These are phyloP conservation scores for Austrolebias charrua DNA, from an alignment of 2,797 vertebrate species.

Conservation along the genomic window DNA sequence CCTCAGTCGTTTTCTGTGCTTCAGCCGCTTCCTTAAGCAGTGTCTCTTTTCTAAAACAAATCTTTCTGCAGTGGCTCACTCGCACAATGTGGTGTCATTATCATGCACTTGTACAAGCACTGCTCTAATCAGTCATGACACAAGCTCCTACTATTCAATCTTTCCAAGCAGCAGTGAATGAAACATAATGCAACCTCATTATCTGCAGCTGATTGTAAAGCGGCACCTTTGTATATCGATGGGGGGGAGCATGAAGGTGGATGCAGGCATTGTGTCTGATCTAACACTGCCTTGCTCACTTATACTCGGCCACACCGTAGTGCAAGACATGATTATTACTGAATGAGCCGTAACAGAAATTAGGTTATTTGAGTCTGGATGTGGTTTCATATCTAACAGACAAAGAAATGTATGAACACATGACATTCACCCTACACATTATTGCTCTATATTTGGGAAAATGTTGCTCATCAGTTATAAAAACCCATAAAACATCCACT, in stretches of 20 bases:
- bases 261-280: conserved; percentile 51
- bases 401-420: conserved; percentile 13
- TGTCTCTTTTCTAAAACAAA: conserved; percentile 50
- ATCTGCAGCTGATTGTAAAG: conserved; percentile 75
- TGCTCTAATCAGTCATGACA: conserved; percentile 74
- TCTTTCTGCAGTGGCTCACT: conserved; percentile 53
- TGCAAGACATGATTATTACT: conserved; percentile 52
- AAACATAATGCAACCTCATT: conserved; percentile 71
- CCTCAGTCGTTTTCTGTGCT: conserved; percentile 42
- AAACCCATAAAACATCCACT: background rate
- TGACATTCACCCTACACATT: background rate
- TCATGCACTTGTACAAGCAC: conserved; percentile 51
- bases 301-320: conserved; percentile 49
- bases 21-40: conserved; percentile 45
- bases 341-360: conserved; percentile 44
- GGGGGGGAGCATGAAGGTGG: conserved; percentile 59
- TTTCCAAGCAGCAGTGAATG: conserved; percentile 69
- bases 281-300: conserved; percentile 46
- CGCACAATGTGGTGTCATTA: conserved; percentile 66
- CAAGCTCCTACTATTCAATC: conserved; percentile 70
- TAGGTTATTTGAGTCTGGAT: conserved; percentile 8
- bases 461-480: background rate
- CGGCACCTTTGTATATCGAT: conserved; percentile 74
- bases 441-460: background rate
- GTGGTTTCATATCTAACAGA: conserved; percentile 15